Evolutionary conservation across 2,888 invertebrate species (phyloP).

Genomic region (Apomyelois bistriatella): DNA sequence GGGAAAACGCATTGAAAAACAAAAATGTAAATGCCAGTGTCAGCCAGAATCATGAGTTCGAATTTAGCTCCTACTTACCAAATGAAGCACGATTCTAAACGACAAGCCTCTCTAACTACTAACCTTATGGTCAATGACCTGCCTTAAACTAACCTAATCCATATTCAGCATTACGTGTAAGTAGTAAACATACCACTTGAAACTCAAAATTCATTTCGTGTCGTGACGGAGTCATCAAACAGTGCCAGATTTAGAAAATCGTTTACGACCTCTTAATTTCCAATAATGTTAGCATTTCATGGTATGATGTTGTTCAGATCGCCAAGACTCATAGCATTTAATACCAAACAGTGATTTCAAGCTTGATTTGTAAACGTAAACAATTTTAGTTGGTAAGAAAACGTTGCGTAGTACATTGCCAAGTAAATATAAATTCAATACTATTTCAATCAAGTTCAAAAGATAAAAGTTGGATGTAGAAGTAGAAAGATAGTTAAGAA

Average conservation of each 20-base stretch:
- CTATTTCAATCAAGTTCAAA: no score
- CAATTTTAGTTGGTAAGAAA: conserved; percentile 5
- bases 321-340: conserved; percentile 12
- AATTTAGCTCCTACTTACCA: no score
- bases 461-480: no score
- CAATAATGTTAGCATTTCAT: conserved; percentile 30
- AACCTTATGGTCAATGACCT: background rate
- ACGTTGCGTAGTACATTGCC: background rate
- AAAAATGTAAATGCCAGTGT: no score
- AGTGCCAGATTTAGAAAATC: background rate
- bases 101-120: no score
- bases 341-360: conserved; percentile 14
- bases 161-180: background rate
- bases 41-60: no score
- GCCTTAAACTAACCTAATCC: background rate
- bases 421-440: no score
- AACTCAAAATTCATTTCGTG: background rate
- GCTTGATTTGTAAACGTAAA: conserved; percentile 16
- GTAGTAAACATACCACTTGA: background rate
- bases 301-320: background rate
- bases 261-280: conserved; percentile 26
- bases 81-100: background rate
- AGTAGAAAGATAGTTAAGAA: no score
- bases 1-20: no score
- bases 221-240: background rate